These are phyloP conservation scores for Cataglyphis hispanica DNA, from an alignment of 1,140 invertebrate genomes.

Conservation along the genomic window DNA sequence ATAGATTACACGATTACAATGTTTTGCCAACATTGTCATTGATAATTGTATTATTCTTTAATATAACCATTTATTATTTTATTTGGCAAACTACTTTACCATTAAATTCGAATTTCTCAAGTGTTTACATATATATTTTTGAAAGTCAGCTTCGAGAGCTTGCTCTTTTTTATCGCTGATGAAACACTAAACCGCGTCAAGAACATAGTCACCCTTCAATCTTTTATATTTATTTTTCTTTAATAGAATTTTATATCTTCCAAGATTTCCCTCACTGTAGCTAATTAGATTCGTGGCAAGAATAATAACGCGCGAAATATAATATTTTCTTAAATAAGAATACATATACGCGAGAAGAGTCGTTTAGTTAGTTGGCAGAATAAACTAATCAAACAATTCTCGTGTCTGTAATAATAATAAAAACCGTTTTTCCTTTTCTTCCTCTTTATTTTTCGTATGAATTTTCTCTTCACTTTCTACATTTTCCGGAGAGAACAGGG, in stretches of 20 bases:
- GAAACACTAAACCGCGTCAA: background rate
- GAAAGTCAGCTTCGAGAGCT: background rate
- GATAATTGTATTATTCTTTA: background rate
- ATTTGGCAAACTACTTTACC: background rate
- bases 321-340: conserved; percentile 18
- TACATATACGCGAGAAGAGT: background rate
- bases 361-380: background rate
- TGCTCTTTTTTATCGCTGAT: background rate
- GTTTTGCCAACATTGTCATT: background rate
- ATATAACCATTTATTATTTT: background rate
- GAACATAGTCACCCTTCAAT: background rate
- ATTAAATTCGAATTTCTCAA: background rate
- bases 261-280: background rate
- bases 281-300: background rate
- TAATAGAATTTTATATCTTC: conserved; percentile 15
- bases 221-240: conserved; percentile 28
- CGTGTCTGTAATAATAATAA: conserved; percentile 34
- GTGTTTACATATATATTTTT: background rate
- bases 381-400: background rate
- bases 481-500: conserved; percentile 8
- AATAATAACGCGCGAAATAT: conserved; percentile 33
- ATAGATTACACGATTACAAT: background rate
- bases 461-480: background rate
- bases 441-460: conserved; percentile 12
- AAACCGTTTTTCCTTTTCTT: background rate